A percentile compares a stretch with the other conserved stretches of the same genome.
These are phyloP conservation scores for Tribolium madens DNA, from an alignment of 1,140 invertebrate species.

Conservation along the genomic window DNA sequence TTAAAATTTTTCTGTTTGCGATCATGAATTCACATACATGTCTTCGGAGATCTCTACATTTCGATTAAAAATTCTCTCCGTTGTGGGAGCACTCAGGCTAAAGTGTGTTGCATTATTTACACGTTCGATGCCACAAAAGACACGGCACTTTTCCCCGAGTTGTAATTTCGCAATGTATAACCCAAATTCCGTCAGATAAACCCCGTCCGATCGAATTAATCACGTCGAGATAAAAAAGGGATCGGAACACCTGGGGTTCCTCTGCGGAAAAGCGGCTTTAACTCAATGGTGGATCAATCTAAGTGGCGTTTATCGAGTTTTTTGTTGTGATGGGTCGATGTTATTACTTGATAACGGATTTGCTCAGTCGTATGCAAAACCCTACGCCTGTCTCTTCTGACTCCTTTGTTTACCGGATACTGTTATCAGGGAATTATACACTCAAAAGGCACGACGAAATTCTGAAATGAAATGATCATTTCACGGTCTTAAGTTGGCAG, in stretches of 20 bases:
- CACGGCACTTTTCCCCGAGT: no score
- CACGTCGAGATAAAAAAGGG: constrained; percentile 7
- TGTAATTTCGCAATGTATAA: constrained; percentile 27
- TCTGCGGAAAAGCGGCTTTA: constrained; percentile 3
- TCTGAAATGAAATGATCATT: constrained; percentile 24
- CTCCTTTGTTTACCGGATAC: constrained; percentile 28
- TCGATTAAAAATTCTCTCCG: no score
- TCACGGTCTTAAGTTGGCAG: constrained; percentile 22
- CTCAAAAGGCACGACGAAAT: constrained; percentile 7
- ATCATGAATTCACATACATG: no score
- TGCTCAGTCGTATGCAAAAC: constrained; percentile 25
- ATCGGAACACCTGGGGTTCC: constrained; percentile 19
- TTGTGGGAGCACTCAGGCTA: no score
- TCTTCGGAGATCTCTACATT: no score
- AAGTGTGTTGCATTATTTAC: no score
- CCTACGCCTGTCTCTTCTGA: not conserved
- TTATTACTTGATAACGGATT: not conserved
- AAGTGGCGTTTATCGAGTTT: no score
- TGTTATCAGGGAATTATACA: constrained; percentile 31
- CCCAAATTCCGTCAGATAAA: constrained; percentile 21
- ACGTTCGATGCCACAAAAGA: no score
- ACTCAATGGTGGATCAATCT: no score
- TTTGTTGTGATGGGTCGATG: no score
- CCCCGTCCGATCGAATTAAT: constrained; percentile 17
- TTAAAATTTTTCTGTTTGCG: no score